Base-by-base conservation (phyloP, 1,140 invertebrate species). In the Cardiocondyla obscurior region DNA sequence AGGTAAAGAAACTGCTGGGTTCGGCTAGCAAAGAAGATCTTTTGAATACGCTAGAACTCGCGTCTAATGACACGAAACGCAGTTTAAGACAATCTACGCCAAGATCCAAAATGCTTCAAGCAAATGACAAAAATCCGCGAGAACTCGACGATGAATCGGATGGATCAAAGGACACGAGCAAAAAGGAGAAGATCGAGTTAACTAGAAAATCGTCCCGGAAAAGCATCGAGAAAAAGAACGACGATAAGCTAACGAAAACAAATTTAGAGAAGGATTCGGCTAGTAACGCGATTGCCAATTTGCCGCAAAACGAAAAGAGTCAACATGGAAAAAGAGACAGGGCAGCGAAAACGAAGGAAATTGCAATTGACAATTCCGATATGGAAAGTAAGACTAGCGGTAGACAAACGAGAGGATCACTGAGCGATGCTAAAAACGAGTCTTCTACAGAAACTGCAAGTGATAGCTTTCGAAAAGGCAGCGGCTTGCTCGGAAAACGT, bases 191-290 rank as follows among this genome's bases (percentile, higher is more conserved):
- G 14, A 6, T 57, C 3, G 77, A 79, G 7, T 28, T 30, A 1
- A 14, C 87, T 25, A 89, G 90, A 74, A 92, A 91, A 64, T 92
- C 91, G 0, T 70, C 88, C 44, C 90, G 90, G 49, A 91, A 90
- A 57, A 91, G 85, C 12, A 53, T 67, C 0, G 87, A 90, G 0
- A 92, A 85, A 44, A 92, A 86, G n/a, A 72, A 72, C 22, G 77
- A 84, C 2, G 77, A 81, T 7, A 73, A 86, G 19, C 19, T 77
- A 12, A 0, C 44, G 1, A 57, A 84, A 57, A 16, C 60, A 4
- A 79, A 8, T 19, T 3, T 30, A 1, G 83, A 74, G 5, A 82
- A 64, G 16, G 57, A 81, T 22, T 49, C 16, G 22, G 1, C 6
- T 65, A 51, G 25, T 10, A 82, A 49, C 25, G 4, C 28, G n/a